phyloP scores from a whole-genome alignment of 1,140 invertebrate species.

The Drosophila repletoides region DNA sequence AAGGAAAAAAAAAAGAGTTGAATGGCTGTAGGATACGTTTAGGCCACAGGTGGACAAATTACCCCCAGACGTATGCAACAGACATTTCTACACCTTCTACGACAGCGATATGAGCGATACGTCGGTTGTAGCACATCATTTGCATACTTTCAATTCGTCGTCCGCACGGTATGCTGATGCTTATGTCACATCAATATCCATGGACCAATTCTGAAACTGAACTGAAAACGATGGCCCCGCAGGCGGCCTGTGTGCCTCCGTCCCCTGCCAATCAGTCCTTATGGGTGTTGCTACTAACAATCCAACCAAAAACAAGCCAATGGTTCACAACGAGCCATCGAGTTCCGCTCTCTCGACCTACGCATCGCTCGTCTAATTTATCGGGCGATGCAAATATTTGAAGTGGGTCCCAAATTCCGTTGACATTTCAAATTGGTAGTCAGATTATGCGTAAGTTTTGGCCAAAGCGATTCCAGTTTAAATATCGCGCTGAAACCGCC shows the following conservation, averaged over 20 bases:
- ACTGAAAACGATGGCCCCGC: conserved; percentile 31
- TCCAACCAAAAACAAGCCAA: background rate
- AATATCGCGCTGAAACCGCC: no score
- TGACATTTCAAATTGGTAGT: background rate
- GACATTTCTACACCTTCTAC: conserved; percentile 17
- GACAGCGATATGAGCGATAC: background rate
- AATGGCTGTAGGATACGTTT: conserved; percentile 25
- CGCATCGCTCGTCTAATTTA: background rate
- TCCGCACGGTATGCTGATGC: background rate
- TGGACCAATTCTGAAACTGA: background rate
- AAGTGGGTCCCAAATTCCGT: background rate
- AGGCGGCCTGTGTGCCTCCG: conserved; percentile 4
- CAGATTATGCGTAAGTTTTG: background rate
- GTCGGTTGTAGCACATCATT: conserved; percentile 54
- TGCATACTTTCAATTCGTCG: conserved; percentile 46
- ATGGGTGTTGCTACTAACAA: no score
- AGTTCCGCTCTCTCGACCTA: background rate
- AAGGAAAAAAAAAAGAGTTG: background rate
- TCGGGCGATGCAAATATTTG: conserved; percentile 1
- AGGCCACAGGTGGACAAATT: conserved; percentile 54
- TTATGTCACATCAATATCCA: conserved; percentile 60
- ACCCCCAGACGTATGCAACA: conserved; percentile 26
- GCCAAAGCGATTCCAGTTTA: no score
- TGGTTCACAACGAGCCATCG: background rate
- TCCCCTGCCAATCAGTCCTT: no score